Evolutionary conservation across 2,888 invertebrate genomes (phyloP).

Genomic region (Gonocerus acuteangulatus): DNA sequence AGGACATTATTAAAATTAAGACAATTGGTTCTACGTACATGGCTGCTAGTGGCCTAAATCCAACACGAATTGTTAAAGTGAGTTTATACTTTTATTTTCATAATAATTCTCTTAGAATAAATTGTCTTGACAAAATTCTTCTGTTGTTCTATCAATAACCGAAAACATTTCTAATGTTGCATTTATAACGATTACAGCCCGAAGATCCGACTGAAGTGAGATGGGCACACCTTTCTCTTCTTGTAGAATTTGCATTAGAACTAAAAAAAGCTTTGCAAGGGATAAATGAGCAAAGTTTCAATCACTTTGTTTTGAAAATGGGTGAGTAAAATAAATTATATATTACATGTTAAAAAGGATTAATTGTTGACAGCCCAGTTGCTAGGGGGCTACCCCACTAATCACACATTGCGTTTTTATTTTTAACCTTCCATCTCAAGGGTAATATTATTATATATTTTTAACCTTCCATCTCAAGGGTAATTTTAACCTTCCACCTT

Average conservation of each 20-base stretch:
- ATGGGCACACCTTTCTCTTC: constrained; percentile 74
- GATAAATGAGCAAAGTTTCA: constrained; percentile 91
- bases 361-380: too few relatives aligned
- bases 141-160: too few relatives aligned
- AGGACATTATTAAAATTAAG: constrained; percentile 88
- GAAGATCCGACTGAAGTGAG: constrained; percentile 64
- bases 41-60: constrained; percentile 88
- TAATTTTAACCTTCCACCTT: too few relatives aligned
- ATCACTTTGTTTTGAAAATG: constrained; percentile 87
- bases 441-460: too few relatives aligned
- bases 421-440: too few relatives aligned
- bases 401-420: too few relatives aligned
- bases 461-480: too few relatives aligned
- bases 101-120: not conserved
- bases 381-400: too few relatives aligned
- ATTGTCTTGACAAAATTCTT: not conserved
- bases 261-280: constrained; percentile 81
- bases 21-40: constrained; percentile 92
- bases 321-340: too few relatives aligned
- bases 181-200: constrained; percentile 48
- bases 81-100: too few relatives aligned
- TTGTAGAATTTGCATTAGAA: constrained; percentile 86
- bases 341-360: too few relatives aligned
- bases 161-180: too few relatives aligned
- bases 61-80: constrained; percentile 46